Percentiles rank a stretch among this genome's conserved stretches.
These are phyloP conservation scores for Trachops cirrhosus DNA, from an alignment of 2,797 vertebrate species.

Conservation along the genomic window DNA sequence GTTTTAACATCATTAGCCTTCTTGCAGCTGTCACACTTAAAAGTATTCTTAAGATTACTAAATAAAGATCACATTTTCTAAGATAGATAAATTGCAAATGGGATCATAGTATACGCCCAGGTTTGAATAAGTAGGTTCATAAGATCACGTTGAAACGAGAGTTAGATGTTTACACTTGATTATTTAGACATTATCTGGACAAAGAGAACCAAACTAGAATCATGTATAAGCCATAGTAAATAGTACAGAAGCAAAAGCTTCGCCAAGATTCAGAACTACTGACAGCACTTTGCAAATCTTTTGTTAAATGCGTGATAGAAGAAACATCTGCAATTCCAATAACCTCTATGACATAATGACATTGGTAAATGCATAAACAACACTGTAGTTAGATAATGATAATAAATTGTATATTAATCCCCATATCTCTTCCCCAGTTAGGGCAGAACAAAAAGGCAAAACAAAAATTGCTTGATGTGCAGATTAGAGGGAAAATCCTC, in stretches of 20 bases:
- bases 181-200: not conserved
- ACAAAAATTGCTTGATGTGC: not conserved
- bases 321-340: not conserved
- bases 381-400: not conserved
- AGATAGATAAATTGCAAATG: slow-evolving; percentile 30
- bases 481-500: not conserved
- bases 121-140: not conserved
- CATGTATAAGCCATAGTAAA: not conserved
- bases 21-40: slow-evolving; percentile 56
- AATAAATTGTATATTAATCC: not conserved
- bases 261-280: not conserved
- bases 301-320: not conserved
- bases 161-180: not conserved
- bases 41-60: slow-evolving; percentile 66
- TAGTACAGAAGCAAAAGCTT: not conserved
- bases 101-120: not conserved
- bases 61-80: slow-evolving; percentile 46
- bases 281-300: not conserved
- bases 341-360: not conserved
- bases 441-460: not conserved
- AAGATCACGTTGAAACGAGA: not conserved
- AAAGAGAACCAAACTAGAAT: not conserved
- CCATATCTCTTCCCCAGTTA: not conserved
- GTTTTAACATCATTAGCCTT: not conserved
- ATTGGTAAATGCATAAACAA: not conserved